These are phyloP conservation scores for Arremon aurantiirostris DNA, from an alignment of 2,797 vertebrate species.

Conservation along the genomic window DNA sequence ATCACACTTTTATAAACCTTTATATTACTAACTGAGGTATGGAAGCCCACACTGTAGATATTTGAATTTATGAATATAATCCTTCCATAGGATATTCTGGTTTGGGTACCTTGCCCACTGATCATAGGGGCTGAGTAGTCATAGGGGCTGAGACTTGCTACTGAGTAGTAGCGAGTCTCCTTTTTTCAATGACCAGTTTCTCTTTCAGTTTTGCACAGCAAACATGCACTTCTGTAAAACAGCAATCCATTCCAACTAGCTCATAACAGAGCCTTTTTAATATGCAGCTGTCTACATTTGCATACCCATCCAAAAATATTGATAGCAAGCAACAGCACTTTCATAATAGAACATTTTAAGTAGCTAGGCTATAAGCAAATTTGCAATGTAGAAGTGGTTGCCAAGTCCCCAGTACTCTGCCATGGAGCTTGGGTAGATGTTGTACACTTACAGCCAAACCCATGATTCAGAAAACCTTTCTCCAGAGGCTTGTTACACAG, in stretches of 20 bases:
- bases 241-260: not conserved
- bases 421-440: not conserved
- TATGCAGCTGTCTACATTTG: not conserved
- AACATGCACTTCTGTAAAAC: not conserved
- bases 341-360: not conserved
- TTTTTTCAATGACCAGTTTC: not conserved
- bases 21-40: not conserved
- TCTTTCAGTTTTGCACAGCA: not conserved
- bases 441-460: not conserved
- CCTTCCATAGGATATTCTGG: not conserved
- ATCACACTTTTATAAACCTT: not conserved
- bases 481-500: not conserved
- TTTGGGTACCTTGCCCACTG: not conserved
- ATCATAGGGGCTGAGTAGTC: not conserved
- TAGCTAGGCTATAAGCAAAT: not conserved
- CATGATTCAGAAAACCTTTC: not conserved
- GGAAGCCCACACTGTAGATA: not conserved
- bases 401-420: not conserved
- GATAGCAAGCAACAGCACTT: not conserved
- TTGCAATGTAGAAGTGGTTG: not conserved
- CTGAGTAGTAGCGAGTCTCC: not conserved
- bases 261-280: not conserved
- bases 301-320: not conserved
- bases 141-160: too few species aligned
- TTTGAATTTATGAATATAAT: not conserved